These are phyloP conservation scores for Scatophagus argus DNA, from an alignment of 2,113 vertebrate species.

Conservation along the genomic window DNA sequence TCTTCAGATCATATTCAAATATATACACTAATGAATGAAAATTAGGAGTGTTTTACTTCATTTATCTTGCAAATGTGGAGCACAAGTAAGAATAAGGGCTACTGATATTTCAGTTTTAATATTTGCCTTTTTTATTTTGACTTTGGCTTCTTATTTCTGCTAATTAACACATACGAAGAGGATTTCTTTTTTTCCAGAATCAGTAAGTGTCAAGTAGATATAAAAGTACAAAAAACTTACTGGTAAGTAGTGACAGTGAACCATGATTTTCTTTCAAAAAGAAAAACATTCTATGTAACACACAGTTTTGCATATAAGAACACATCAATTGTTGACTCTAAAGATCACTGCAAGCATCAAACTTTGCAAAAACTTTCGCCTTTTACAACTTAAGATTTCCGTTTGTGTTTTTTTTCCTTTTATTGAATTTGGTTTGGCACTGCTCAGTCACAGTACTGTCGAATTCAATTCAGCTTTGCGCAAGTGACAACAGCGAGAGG, in stretches of 20 bases:
- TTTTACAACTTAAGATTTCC: slow-evolving; percentile 94
- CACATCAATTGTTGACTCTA: not conserved
- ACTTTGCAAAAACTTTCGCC: slow-evolving; percentile 93
- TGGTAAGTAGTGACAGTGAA: not conserved
- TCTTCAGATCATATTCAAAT: slow-evolving; percentile 4
- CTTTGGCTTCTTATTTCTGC: not conserved
- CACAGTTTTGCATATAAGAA: slow-evolving; percentile 5
- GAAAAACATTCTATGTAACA: not conserved
- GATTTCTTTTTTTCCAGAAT: not conserved
- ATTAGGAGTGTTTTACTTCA: slow-evolving; percentile 1
- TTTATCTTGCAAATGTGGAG: slow-evolving; percentile 24
- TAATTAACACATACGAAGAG: not conserved
- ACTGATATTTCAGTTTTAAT: not conserved
- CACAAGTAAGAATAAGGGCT: not conserved
- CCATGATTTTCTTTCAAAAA: not conserved
- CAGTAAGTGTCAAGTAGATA: not conserved
- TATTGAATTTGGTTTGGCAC: slow-evolving; percentile 66
- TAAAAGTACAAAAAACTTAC: not conserved
- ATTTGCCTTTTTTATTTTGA: not conserved
- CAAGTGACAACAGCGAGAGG: slow-evolving; percentile 88
- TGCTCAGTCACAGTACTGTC: slow-evolving; percentile 69
- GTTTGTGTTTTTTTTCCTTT: slow-evolving; percentile 65
- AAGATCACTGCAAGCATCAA: not conserved
- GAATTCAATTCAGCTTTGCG: slow-evolving; percentile 92
- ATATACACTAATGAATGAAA: not conserved